These are phyloP conservation scores for Xanthia icteritia DNA, from an alignment of 2,888 invertebrate genomes.

Conservation along the genomic window DNA sequence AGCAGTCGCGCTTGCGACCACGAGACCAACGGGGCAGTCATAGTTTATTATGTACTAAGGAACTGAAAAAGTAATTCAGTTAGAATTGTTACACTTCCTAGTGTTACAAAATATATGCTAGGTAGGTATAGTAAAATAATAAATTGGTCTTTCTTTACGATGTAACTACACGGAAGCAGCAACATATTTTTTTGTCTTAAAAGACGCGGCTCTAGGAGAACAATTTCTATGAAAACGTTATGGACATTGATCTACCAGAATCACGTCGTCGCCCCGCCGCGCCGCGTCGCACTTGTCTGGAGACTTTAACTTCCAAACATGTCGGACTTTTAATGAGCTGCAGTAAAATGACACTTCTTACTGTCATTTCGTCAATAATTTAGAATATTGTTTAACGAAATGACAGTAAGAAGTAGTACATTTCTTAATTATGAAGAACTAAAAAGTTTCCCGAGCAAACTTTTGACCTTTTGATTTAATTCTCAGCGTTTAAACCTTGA, in stretches of 20 bases:
- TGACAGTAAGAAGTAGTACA: neutral
- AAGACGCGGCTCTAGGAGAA: no score
- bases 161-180: neutral
- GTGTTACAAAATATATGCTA: neutral
- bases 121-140: neutral
- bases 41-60: neutral
- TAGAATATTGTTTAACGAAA: no score
- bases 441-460: neutral
- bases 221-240: no score
- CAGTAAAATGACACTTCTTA: no score
- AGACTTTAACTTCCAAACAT: no score
- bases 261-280: no score
- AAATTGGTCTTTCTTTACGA: neutral
- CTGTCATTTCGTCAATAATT: no score
- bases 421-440: neutral
- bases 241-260: no score
- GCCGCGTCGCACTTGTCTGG: no score
- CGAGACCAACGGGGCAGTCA: no score
- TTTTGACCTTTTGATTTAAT: neutral
- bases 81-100: neutral
- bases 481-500: conserved; percentile 23
- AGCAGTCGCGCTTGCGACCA: no score
- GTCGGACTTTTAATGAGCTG: no score
- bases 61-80: neutral
- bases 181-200: neutral